Conservation (phyloP, 2,888 invertebrate genomes). For the Adela reaumurella region DNA sequence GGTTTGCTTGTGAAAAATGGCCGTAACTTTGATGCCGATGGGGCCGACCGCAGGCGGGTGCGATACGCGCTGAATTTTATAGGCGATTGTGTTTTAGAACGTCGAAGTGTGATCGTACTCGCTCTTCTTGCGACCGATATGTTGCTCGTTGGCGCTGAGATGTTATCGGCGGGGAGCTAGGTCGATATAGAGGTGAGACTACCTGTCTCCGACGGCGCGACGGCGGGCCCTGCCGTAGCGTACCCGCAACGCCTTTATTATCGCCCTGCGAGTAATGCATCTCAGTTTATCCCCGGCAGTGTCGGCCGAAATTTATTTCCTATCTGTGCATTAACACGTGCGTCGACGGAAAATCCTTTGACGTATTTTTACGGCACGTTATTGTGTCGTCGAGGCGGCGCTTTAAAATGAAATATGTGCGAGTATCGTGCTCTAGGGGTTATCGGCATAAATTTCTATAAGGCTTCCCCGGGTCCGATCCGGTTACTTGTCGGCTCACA, state of each 20-base stretch:
- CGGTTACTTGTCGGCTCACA: not conserved
- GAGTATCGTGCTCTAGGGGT: not conserved
- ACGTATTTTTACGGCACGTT: slow-evolving; percentile 6
- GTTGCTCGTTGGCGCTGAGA: too few species aligned
- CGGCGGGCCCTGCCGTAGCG: too few species aligned
- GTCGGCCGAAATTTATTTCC: not conserved
- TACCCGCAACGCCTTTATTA: not conserved
- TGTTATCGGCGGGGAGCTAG: too few species aligned
- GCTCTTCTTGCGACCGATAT: too few species aligned
- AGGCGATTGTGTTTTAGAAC: too few species aligned
- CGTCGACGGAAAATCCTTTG: slow-evolving; percentile 4
- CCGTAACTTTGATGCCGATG: not conserved
- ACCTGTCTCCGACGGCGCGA: too few species aligned
- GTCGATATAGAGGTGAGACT: too few species aligned
- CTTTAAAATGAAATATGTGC: slow-evolving; percentile 9
- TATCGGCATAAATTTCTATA: not conserved
- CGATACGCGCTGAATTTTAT: too few species aligned
- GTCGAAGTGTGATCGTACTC: too few species aligned
- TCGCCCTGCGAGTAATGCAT: not conserved
- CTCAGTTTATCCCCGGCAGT: not conserved
- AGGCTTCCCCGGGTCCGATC: not conserved
- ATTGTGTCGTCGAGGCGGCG: slow-evolving; percentile 8
- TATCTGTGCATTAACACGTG: not conserved
- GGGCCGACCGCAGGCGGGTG: not conserved
- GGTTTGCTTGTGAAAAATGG: not conserved